phyloP scores from a whole-genome alignment of 2,888 invertebrate species.

The Yponomeuta evonymella region DNA sequence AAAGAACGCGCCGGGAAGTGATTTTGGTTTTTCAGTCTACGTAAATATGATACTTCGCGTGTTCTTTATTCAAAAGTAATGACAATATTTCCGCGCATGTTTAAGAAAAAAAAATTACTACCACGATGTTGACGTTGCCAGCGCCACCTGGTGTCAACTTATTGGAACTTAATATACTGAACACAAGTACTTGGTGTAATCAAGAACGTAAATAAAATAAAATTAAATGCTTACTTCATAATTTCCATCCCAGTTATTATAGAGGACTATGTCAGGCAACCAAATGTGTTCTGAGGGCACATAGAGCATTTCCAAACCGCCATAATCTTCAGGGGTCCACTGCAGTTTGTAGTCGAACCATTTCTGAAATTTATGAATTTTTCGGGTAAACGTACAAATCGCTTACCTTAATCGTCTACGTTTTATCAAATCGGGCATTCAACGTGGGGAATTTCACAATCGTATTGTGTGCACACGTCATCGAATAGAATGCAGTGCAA shows the following conservation, averaged over 20 bases:
- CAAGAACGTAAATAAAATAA: background rate
- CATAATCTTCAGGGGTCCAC: slow-evolving; percentile 94
- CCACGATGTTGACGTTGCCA: no score
- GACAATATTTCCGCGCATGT: no score
- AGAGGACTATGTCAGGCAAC: slow-evolving; percentile 96
- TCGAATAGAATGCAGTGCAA: no score
- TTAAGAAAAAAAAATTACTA: no score
- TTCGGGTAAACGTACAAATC: background rate
- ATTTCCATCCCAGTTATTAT: slow-evolving; percentile 94
- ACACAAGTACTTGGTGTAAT: background rate
- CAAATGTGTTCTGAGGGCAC: slow-evolving; percentile 98
- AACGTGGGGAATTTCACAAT: no score
- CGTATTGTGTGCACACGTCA: no score
- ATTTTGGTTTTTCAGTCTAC: no score
- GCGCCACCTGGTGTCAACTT: background rate
- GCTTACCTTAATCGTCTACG: no score
- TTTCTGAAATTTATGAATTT: slow-evolving; percentile 76
- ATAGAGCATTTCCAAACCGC: slow-evolving; percentile 92
- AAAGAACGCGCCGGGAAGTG: no score
- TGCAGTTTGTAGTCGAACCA: slow-evolving; percentile 93
- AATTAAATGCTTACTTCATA: slow-evolving; percentile 78
- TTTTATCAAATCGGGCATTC: no score
- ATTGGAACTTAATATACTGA: background rate
- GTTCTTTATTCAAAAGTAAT: no score
- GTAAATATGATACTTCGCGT: no score